phyloP scores from a whole-genome alignment of 2,888 invertebrate genomes.

The Ichneumoninae sp. region DNA sequence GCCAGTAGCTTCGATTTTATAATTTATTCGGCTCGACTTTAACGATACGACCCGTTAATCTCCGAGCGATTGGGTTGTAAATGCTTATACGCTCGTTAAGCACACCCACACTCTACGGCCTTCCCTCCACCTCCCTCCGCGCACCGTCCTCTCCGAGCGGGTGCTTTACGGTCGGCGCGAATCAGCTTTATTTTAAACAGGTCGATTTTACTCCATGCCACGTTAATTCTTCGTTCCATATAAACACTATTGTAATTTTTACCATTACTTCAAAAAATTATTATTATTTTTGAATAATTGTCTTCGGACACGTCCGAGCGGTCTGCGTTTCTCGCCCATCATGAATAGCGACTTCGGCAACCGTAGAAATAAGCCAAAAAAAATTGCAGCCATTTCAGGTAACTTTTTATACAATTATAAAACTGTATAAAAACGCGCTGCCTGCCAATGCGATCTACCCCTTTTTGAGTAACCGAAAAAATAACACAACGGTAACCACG shows the following conservation, averaged over 20 bases:
- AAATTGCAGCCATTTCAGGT: too few relatives aligned
- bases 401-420: too few relatives aligned
- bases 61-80: constrained; percentile 74
- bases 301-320: too few relatives aligned
- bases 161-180: constrained; percentile 55
- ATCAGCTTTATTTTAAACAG: constrained; percentile 62
- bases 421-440: too few relatives aligned
- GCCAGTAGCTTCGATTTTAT: constrained; percentile 71
- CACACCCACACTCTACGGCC: constrained; percentile 63
- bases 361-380: too few relatives aligned
- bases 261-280: neutral
- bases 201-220: constrained; percentile 56
- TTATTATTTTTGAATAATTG: too few relatives aligned
- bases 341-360: too few relatives aligned
- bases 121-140: neutral
- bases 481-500: too few relatives aligned
- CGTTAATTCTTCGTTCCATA: constrained; percentile 52
- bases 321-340: too few relatives aligned
- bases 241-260: constrained; percentile 32
- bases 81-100: constrained; percentile 75
- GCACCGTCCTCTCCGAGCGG: constrained; percentile 9
- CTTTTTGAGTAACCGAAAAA: too few relatives aligned
- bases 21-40: constrained; percentile 74
- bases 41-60: constrained; percentile 74
- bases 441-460: too few relatives aligned